phyloP scores from a whole-genome alignment of 2,797 vertebrate genomes.

The Bovichtus diacanthus region DNA sequence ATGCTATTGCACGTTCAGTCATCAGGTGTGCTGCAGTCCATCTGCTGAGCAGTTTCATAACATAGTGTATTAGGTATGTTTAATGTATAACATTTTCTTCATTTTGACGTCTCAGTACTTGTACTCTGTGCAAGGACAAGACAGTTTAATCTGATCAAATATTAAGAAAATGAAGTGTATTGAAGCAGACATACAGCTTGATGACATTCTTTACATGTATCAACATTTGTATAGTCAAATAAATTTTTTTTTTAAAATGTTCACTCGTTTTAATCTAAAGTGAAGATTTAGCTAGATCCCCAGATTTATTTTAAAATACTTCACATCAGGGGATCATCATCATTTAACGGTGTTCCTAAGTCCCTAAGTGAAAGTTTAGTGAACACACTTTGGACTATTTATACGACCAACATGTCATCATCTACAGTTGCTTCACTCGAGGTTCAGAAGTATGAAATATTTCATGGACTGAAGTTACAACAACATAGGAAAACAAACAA shows the following conservation, averaged over 20 bases:
- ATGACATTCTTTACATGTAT: background rate
- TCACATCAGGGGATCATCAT: background rate
- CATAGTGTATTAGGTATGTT: background rate
- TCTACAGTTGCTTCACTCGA: background rate
- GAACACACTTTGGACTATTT: background rate
- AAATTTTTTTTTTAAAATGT: no score
- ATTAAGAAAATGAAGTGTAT: background rate
- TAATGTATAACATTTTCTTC: background rate
- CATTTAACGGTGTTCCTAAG: background rate
- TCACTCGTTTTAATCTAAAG: background rate
- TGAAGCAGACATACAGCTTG: background rate
- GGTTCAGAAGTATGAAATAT: no score
- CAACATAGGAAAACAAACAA: no score
- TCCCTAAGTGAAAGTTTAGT: background rate
- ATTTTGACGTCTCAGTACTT: background rate
- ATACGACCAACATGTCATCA: background rate
- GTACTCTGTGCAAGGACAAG: background rate
- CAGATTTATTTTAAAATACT: background rate
- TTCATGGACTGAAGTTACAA: no score
- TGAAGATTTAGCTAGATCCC: background rate
- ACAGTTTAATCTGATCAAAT: background rate
- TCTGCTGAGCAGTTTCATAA: constrained; percentile 1
- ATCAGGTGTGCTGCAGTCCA: background rate
- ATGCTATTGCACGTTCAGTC: background rate
- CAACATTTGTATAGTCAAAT: background rate